Evolutionary conservation across 2,888 invertebrate species (phyloP), one percentile per base, ranked within the genome.

Genomic region (Drosophila pseudotalamancana): DNA sequence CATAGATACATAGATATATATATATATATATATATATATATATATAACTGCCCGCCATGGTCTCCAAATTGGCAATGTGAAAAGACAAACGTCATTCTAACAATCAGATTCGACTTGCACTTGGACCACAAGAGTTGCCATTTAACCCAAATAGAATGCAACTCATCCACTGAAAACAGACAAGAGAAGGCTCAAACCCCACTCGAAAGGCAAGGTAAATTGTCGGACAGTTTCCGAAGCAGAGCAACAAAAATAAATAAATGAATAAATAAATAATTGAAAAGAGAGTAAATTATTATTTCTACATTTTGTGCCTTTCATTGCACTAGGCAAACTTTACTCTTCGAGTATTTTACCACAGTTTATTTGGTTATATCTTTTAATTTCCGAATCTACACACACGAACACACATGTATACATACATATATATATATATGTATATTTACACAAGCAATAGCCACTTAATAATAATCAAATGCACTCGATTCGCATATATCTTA

Each of bases 401-500:
- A 39, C 18, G n/a, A 31, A 16, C 6, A 34, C 34, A 34, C 34
- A 16, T n/a, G n/a, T 4, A 42, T 37, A 45, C 29, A 35, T 14
- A 39, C 2, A 25, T 8, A 27, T 39, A 40, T 12, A 57, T 18
- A 37, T 35, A 59, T 1, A 27, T 6, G 11, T 2, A 31, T 11
- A 29, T 5, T 3, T 12, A 6, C n/a, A 6, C n/a, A 5, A 11
- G 21, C 12, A 12, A 42, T 27, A 40, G 18, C 29, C 69, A 77
- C 72, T 80, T 72, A 74, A 77, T 86, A 77, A 72, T 79, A 74
- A 77, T 77, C 65, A 82, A 82, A 74, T 71, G 74, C 77, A 74
- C 72, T 83, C 72, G 49, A 68, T 57, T 56, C 62, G 16, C 49
- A 82, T 78, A 64, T 66, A 68, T 82, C 70, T 82, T 67, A 65